These are phyloP conservation scores for Xenopus tropicalis DNA, from an alignment of 2,113 vertebrate genomes.

Conservation along the genomic window DNA sequence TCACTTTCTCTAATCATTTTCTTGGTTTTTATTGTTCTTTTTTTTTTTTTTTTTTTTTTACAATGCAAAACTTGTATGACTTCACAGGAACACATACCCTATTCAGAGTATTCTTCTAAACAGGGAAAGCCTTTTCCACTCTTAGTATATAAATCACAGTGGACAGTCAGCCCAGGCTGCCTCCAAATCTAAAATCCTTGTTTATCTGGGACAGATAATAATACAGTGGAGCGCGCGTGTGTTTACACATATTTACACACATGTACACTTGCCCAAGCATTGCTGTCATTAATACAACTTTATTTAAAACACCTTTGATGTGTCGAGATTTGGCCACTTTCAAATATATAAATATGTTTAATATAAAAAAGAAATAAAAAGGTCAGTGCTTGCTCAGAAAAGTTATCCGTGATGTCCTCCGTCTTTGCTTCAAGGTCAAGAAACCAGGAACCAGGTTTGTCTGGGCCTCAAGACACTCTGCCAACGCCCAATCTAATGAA, in stretches of 20 bases:
- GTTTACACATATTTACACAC: neutral
- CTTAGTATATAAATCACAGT: neutral
- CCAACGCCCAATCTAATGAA: neutral
- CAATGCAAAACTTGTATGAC: neutral
- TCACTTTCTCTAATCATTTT: neutral
- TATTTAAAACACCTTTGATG: neutral
- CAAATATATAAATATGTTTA: conserved; percentile 22
- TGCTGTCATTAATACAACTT: neutral
- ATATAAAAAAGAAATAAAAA: conserved; percentile 4
- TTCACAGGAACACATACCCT: neutral
- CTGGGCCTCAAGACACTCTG: neutral
- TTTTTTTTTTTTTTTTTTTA: neutral
- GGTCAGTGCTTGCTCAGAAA: conserved; percentile 11
- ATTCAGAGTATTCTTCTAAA: neutral
- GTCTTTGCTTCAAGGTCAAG: neutral
- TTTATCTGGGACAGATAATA: neutral
- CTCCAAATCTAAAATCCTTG: neutral
- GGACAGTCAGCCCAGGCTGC: conserved; percentile 1
- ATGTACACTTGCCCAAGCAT: neutral
- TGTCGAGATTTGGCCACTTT: conserved; percentile 8
- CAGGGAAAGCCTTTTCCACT: neutral
- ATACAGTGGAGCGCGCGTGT: neutral
- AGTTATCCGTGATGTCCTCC: neutral
- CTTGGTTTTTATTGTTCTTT: neutral
- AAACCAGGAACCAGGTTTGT: neutral